Evolutionary conservation across 2,797 vertebrate genomes (phyloP).

Genomic region (Prunella strophiata): DNA sequence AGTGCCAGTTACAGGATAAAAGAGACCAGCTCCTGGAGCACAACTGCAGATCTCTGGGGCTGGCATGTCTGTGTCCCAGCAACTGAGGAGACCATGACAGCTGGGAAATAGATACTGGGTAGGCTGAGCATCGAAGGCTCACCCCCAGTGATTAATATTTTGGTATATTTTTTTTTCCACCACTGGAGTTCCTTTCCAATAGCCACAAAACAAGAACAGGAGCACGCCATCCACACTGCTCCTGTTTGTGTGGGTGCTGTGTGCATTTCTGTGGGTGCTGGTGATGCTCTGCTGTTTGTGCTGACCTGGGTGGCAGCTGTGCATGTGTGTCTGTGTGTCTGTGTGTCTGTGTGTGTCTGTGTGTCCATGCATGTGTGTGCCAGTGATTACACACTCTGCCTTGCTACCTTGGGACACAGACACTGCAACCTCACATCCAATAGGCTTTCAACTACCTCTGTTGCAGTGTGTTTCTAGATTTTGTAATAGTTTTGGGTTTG

Average conservation of each 20-base stretch:
- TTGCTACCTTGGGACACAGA: background rate
- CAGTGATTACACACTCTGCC: background rate
- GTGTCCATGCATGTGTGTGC: fast-evolving
- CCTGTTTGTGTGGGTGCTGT: background rate
- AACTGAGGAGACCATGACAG: fast-evolving
- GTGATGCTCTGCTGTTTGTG: background rate
- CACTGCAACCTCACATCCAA: background rate
- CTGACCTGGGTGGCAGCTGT: fast-evolving
- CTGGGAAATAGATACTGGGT: background rate
- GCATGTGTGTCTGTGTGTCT: fast-evolving
- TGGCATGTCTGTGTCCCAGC: background rate
- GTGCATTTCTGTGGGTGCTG: background rate
- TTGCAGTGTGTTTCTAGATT: no score
- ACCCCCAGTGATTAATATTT: background rate
- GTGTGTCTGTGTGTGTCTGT: fast-evolving
- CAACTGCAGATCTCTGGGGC: background rate
- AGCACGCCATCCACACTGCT: background rate
- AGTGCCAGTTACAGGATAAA: background rate
- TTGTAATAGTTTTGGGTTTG: no score
- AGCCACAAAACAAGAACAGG: background rate
- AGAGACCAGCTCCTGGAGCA: background rate
- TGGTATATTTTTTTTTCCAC: background rate
- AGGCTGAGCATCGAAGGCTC: background rate
- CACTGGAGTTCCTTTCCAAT: background rate
- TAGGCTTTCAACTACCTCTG: background rate